Conservation (phyloP, 2,113 vertebrate species). For the Rattus rattus region DNA sequence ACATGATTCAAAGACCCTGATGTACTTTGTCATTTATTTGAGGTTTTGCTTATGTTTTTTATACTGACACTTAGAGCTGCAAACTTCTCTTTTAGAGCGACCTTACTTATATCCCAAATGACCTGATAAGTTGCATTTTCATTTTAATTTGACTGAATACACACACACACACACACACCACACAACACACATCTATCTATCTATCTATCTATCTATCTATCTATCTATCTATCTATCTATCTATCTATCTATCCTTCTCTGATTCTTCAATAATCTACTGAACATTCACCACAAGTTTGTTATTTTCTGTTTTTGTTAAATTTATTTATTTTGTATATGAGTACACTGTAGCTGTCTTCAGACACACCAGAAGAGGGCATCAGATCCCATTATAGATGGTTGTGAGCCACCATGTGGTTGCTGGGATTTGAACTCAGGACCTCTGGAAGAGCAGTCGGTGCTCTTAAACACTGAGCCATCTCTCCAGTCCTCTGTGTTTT, state of each 20-base stretch:
- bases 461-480: too few relatives aligned
- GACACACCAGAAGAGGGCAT: too few relatives aligned
- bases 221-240: background rate
- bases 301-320: background rate
- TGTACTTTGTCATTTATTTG: background rate
- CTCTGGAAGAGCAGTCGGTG: too few relatives aligned
- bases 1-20: background rate
- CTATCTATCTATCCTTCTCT: background rate
- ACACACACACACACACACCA: too few relatives aligned
- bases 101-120: background rate
- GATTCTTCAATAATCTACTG: background rate
- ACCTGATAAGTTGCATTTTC: background rate
- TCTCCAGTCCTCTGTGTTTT: background rate
- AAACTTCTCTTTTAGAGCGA: background rate
- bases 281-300: background rate
- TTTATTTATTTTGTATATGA: too few relatives aligned
- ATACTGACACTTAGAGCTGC: background rate
- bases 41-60: background rate
- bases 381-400: too few relatives aligned
- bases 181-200: background rate
- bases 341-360: too few relatives aligned
- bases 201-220: background rate
- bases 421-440: too few relatives aligned
- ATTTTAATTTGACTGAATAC: background rate
- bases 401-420: too few relatives aligned